Conservation (phyloP, 2,888 invertebrate species). For the Torymus auratus region DNA sequence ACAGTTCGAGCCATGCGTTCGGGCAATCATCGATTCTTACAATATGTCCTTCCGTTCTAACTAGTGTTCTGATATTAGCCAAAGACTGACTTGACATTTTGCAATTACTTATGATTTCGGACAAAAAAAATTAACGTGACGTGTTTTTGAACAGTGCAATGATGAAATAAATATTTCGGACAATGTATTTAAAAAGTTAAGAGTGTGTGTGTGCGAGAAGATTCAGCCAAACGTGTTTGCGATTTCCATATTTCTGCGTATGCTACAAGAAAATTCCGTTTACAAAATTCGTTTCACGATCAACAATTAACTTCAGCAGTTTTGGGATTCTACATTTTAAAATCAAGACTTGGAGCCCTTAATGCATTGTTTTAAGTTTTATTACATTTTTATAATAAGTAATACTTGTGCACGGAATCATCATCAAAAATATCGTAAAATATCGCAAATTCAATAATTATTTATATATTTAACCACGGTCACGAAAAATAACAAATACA, state of each 20-base stretch:
- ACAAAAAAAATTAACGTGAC: constrained; percentile 18
- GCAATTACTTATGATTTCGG: constrained; percentile 2
- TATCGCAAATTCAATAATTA: not conserved
- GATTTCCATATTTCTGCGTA: not conserved
- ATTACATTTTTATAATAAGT: constrained; percentile 28
- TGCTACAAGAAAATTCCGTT: not conserved
- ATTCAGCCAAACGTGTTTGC: constrained; percentile 26
- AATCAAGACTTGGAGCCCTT: constrained; percentile 37
- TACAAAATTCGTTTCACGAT: constrained; percentile 17
- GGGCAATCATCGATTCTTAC: constrained; percentile 38
- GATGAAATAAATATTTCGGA: not conserved
- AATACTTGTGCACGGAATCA: not conserved
- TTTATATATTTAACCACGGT: no score
- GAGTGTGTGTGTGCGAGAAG: constrained; percentile 1
- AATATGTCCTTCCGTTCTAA: constrained; percentile 40
- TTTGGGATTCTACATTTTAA: constrained; percentile 15
- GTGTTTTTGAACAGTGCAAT: constrained; percentile 4
- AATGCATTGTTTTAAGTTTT: constrained; percentile 36
- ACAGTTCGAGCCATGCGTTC: constrained; percentile 31
- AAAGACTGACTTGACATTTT: constrained; percentile 38
- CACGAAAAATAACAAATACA: no score
- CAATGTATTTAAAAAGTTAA: constrained; percentile 18
- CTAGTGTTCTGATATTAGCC: constrained; percentile 35
- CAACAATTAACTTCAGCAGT: constrained; percentile 3
- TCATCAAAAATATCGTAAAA: constrained; percentile 14